Evolutionary conservation across 2,888 invertebrate genomes (phyloP).

Genomic region (Cephus rjabovi): DNA sequence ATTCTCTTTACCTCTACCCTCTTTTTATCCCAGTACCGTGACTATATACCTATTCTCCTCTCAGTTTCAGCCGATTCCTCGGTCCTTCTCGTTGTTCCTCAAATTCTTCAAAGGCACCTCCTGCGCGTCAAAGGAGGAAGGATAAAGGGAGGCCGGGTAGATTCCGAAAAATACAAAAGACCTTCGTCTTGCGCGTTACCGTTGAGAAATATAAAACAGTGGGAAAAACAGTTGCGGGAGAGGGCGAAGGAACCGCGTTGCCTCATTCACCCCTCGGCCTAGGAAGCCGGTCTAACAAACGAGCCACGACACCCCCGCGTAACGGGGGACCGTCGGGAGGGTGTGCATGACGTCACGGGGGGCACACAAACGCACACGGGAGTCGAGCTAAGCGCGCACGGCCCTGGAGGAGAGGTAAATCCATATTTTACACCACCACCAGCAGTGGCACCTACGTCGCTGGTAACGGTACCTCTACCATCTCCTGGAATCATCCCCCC

Average conservation of each 20-base stretch:
- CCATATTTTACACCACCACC: slow-evolving; percentile 63
- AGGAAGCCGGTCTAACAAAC: slow-evolving; percentile 57
- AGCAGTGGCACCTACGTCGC: not conserved
- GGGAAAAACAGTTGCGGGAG: slow-evolving; percentile 42
- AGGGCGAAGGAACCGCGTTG: slow-evolving; percentile 7
- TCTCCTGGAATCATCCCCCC: slow-evolving; percentile 24
- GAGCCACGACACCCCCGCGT: slow-evolving; percentile 57
- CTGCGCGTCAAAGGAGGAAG: too few relatives aligned
- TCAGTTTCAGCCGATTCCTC: not conserved
- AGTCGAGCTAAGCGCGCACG: slow-evolving; percentile 45
- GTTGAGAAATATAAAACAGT: slow-evolving; percentile 49
- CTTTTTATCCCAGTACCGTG: too few relatives aligned
- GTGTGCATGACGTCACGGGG: slow-evolving; percentile 54
- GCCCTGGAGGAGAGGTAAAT: slow-evolving; percentile 63
- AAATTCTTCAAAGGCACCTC: too few relatives aligned
- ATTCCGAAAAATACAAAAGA: too few relatives aligned
- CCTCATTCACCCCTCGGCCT: slow-evolving; percentile 31
- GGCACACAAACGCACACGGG: slow-evolving; percentile 28
- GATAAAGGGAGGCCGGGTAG: too few relatives aligned
- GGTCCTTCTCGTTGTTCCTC: not conserved
- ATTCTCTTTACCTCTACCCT: too few relatives aligned
- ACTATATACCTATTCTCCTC: too few relatives aligned
- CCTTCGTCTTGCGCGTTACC: slow-evolving; percentile 28
- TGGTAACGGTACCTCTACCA: slow-evolving; percentile 7
- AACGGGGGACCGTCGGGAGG: slow-evolving; percentile 45